Evolutionary conservation across 1,140 invertebrate species (phyloP), one percentile per base, ranked within the genome.

Genomic region (Neodiprion lecontei): DNA sequence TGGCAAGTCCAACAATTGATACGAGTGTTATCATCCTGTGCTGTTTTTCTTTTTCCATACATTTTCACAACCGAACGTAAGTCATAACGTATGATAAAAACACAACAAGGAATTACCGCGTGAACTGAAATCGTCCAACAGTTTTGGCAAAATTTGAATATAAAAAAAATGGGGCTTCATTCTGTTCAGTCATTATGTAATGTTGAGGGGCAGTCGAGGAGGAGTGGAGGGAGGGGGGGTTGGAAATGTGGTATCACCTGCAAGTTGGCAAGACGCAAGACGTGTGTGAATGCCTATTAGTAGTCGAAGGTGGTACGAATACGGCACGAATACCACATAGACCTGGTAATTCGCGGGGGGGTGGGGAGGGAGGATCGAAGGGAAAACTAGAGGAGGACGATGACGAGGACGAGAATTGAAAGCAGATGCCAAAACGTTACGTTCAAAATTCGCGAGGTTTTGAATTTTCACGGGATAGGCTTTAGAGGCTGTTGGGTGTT

Each of bases 371-470:
- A 0, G 53, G 5, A 9, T 3, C 53, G 53, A 12, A 9, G 10
- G 50, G 10, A 10, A 23, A 21, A 73, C 68, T 74, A 47, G 69
- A 53, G 73, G 74, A 74, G 76, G 70, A 75, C 72, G 75, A 70
- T 28, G 9, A 14, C 72, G 75, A 70, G 49, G 9, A 14, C 21
- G 48, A 5, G 53, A 61, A 61, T 61, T 61, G 53, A 61, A 70
- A 78, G 75, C 73, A 76, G 75, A 76, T 49, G n/a, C 11, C 73
- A n/a, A 14, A 66, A 12, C n/a, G 67, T n/a, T 70, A 50, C 75
- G 72, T 77, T 74, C 74, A 66, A 61, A 53, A 79, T 69, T 17
- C 17, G 69, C 67, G 40, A 61, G 48, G 67, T 75, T 67, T 70
- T 70, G 75, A 74, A 71, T 48, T 75, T 72, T 69, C 67, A 73